Percentiles rank a stretch among this genome's conserved stretches.
These are phyloP conservation scores for Hermodice carunculata DNA, from an alignment of 2,888 invertebrate species.

Conservation along the genomic window DNA sequence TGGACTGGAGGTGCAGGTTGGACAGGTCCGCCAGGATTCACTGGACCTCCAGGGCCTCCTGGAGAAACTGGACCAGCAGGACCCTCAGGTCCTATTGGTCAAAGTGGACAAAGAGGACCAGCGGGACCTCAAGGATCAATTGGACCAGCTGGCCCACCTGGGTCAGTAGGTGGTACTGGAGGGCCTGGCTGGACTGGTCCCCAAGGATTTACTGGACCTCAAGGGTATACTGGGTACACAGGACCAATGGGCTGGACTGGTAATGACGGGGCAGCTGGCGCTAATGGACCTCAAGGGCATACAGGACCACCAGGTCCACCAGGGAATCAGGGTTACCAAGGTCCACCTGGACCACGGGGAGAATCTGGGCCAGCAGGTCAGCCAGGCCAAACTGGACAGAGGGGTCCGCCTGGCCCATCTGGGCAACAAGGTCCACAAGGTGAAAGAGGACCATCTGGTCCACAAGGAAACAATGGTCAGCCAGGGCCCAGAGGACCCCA, in stretches of 20 bases:
- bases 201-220: neutral
- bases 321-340: slow-evolving; percentile 9
- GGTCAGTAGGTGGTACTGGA: slow-evolving; percentile 20
- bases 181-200: too few species aligned
- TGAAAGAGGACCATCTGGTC: slow-evolving; percentile 10
- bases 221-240: slow-evolving; percentile 8
- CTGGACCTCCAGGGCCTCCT: slow-evolving; percentile 28
- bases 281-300: slow-evolving; percentile 16
- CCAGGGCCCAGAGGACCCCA: neutral
- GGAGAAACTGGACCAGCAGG: too few species aligned
- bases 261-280: neutral
- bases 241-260: slow-evolving; percentile 24
- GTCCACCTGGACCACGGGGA: slow-evolving; percentile 31
- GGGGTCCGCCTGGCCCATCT: too few species aligned
- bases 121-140: slow-evolving; percentile 52
- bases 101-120: slow-evolving; percentile 49
- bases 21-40: slow-evolving; percentile 39
- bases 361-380: slow-evolving; percentile 25
- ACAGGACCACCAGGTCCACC: slow-evolving; percentile 50
- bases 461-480: neutral
- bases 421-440: slow-evolving; percentile 24
- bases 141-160: slow-evolving; percentile 39
- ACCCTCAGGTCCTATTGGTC: slow-evolving; percentile 45
- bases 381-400: too few species aligned
- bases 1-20: slow-evolving; percentile 43